Base-by-base conservation (phyloP, 2,113 vertebrate genomes). In the Eptatretus burgeri region DNA sequence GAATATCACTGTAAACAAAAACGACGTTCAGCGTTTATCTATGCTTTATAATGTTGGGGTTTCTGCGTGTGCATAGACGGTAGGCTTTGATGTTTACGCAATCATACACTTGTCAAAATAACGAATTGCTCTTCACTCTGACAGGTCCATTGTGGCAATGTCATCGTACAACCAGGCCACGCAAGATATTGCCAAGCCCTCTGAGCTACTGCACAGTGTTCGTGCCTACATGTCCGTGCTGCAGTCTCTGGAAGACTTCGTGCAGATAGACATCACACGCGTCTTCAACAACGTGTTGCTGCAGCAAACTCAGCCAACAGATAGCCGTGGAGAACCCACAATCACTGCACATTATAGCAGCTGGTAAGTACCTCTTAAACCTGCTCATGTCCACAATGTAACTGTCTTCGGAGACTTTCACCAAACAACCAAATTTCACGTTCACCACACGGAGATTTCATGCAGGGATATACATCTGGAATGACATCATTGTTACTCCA, bases 321-420 rank as follows among this genome's bases (percentile, higher is more conserved):
- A 94, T 9, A 76, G 77, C 0, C 51, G 53, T 0, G 88, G 88
- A 5, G 75, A 70, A 2, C 78, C 76, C 67, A 96, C 88, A 2
- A 75, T 96, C 66, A 89, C 87, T 2, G 80, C 82, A 11, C 67
- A 88, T 70, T 94, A 89, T 69, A 91, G 82, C 49, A 88, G 81
- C 69, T 96, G 89, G 89, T 91, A 68, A 66, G 75, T 71, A 20
- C 56, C n/a, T 13, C n/a, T 41, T 41, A 7, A 3, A 41, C 27
- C 27, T 41, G 27, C 27, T 41, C 27, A 7, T 41, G 27, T 41
- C 27, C 27, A 41, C 27, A 41, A 41, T 41, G 27, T 41, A 41
- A 3, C 27, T 41, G 27, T 41, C 27, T 41, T 41, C 7, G 27
- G 3, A 41, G 27, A 41, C 27, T 3, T 41, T 41, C 27, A 41